phyloP scores from a whole-genome alignment of 2,797 vertebrate species.

The Eleutherodactylus coqui region DNA sequence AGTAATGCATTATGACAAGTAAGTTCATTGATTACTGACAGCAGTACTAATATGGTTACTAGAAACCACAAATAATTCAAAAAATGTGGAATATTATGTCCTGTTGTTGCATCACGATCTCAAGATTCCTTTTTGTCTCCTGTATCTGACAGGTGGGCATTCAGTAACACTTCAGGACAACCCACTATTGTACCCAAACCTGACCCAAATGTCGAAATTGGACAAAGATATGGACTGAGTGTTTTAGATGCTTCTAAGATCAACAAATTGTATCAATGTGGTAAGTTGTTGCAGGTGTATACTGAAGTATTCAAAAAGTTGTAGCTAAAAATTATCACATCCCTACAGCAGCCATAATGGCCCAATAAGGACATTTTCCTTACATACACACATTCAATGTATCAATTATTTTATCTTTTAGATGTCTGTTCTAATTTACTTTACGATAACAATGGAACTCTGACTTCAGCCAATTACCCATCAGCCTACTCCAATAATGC shows the following conservation, averaged over 20 bases:
- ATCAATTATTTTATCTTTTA: neutral
- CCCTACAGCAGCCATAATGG: neutral
- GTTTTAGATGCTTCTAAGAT: constrained; percentile 86
- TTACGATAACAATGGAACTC: constrained; percentile 61
- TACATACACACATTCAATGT: neutral
- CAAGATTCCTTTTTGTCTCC: neutral
- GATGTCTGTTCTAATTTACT: constrained; percentile 65
- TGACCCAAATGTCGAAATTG: constrained; percentile 81
- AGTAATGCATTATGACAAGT: constrained; percentile 84
- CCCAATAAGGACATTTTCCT: neutral
- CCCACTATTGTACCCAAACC: constrained; percentile 88
- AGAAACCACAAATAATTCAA: neutral
- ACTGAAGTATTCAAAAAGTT: neutral
- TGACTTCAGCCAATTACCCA: constrained; percentile 70
- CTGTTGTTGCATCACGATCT: neutral
- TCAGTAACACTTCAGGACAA: constrained; percentile 79
- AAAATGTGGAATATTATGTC: neutral
- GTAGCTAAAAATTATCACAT: neutral
- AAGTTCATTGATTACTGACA: constrained; percentile 54
- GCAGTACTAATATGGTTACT: neutral
- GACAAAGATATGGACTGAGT: constrained; percentile 84
- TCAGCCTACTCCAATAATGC: constrained; percentile 65
- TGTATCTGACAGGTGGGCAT: constrained; percentile 66
- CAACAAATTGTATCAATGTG: constrained; percentile 84
- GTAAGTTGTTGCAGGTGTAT: constrained; percentile 66